Conservation (phyloP, 2,113 vertebrate species). For the Eptesicus fuscus region DNA sequence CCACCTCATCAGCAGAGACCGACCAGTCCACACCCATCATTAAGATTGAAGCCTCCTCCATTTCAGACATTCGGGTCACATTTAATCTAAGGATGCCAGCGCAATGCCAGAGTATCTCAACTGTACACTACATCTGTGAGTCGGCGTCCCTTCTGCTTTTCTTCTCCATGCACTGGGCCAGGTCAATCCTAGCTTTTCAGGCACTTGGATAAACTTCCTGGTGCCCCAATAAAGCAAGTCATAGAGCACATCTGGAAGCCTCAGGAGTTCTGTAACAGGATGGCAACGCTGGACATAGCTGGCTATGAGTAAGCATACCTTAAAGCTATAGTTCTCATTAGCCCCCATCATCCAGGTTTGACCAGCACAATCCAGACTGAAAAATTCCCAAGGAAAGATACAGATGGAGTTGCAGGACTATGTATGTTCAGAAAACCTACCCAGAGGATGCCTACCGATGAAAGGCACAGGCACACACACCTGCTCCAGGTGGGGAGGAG, state of each 20-base stretch:
- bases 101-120: conserved; percentile 94
- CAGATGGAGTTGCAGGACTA: conserved; percentile 99
- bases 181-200: conserved; percentile 97
- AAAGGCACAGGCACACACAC: neutral
- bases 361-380: conserved; percentile 93
- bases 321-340: conserved; percentile 97
- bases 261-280: conserved; percentile 99
- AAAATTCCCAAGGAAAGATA: conserved; percentile 97
- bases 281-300: conserved; percentile 94
- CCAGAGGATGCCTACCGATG: conserved; percentile 96
- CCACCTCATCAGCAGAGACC: too few species aligned
- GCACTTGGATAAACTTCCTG: conserved; percentile 96
- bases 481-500: neutral
- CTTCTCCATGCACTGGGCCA: conserved; percentile 99
- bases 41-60: neutral
- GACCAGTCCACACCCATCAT: neutral
- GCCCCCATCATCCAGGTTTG: conserved; percentile 95
- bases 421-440: conserved; percentile 93
- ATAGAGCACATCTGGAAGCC: conserved; percentile 99
- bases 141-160: conserved; percentile 96
- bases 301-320: conserved; percentile 98
- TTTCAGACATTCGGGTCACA: neutral
- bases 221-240: conserved; percentile 95
- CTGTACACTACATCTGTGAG: conserved; percentile 97
- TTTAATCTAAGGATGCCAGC: conserved; percentile 93